Conservation (phyloP, 2,888 invertebrate genomes). For the Amaurobius ferox region DNA sequence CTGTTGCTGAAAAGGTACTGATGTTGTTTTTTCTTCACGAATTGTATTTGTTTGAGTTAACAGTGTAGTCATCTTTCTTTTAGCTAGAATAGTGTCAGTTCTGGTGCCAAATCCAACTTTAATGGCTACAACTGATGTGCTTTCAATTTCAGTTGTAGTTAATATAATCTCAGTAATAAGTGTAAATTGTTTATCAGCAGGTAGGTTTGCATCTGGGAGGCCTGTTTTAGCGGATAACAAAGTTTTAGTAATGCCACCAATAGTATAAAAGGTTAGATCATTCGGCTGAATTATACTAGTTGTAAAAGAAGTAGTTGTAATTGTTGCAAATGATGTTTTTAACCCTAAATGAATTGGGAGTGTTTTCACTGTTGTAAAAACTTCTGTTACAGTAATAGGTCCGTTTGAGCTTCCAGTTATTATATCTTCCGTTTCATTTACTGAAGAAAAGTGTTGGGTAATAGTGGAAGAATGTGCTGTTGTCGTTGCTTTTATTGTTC, state of each 20-base stretch:
- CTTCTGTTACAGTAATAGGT: conserved; percentile 72
- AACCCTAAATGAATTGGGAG: conserved; percentile 74
- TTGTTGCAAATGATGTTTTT: conserved; percentile 74
- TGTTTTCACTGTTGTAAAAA: conserved; percentile 74
- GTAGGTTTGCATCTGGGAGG: conserved; percentile 55
- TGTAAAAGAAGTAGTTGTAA: conserved; percentile 74
- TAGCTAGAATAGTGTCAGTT: conserved; percentile 73
- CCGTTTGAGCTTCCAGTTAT: background rate
- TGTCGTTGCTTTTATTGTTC: conserved; percentile 50
- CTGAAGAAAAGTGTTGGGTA: background rate
- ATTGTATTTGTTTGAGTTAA: conserved; percentile 69
- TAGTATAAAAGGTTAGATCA: conserved; percentile 69
- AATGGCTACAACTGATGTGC: conserved; percentile 73
- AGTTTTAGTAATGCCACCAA: conserved; percentile 70
- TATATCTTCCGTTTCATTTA: conserved; percentile 17
- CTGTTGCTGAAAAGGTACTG: conserved; percentile 21
- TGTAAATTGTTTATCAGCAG: conserved; percentile 66
- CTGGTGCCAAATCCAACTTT: conserved; percentile 74
- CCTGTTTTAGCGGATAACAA: conserved; percentile 65
- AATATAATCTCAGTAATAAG: conserved; percentile 73
- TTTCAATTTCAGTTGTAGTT: conserved; percentile 72
- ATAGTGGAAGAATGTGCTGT: conserved; percentile 7
- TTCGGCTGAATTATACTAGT: conserved; percentile 71
- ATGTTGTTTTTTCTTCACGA: conserved; percentile 33
- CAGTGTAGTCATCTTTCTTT: conserved; percentile 73